Conservation (phyloP, 2,888 invertebrate genomes). For the Mamestra brassicae region DNA sequence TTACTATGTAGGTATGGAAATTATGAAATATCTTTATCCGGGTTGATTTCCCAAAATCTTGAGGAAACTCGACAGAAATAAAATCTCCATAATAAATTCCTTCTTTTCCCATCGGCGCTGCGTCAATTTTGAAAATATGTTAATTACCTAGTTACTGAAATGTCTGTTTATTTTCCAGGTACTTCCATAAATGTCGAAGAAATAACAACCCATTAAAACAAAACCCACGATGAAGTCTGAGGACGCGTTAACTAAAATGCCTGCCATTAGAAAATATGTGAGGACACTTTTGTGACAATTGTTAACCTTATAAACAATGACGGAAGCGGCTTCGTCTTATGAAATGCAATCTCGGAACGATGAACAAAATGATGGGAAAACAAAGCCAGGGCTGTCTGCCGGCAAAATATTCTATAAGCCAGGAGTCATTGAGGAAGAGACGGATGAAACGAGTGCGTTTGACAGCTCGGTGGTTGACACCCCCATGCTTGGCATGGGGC, state of each 20-base stretch:
- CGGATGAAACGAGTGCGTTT: conserved; percentile 87
- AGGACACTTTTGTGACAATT: conserved; percentile 77
- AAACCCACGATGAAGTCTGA: conserved; percentile 52
- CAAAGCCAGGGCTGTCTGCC: conserved; percentile 77
- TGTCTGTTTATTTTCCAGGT: conserved; percentile 45
- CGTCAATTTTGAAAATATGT: neutral
- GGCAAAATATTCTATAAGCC: conserved; percentile 89
- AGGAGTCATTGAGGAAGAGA: conserved; percentile 86
- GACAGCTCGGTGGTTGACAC: conserved; percentile 86
- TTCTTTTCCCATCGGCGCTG: neutral
- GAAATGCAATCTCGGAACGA: conserved; percentile 84
- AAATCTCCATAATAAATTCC: neutral
- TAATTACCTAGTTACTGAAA: neutral
- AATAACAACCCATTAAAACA: conserved; percentile 29
- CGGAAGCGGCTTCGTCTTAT: conserved; percentile 78
- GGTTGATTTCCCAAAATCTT: neutral
- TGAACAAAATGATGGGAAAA: conserved; percentile 73
- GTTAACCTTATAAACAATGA: conserved; percentile 69
- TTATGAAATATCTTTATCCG: neutral
- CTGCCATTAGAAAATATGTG: conserved; percentile 61
- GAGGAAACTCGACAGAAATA: neutral
- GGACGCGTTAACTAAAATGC: conserved; percentile 59
- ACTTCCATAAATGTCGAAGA: conserved; percentile 27
- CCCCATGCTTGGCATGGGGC: conserved; percentile 81
- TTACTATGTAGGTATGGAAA: too few species aligned